Conservation (phyloP, 2,113 vertebrate genomes). For the Mormyrus lacerda region DNA sequence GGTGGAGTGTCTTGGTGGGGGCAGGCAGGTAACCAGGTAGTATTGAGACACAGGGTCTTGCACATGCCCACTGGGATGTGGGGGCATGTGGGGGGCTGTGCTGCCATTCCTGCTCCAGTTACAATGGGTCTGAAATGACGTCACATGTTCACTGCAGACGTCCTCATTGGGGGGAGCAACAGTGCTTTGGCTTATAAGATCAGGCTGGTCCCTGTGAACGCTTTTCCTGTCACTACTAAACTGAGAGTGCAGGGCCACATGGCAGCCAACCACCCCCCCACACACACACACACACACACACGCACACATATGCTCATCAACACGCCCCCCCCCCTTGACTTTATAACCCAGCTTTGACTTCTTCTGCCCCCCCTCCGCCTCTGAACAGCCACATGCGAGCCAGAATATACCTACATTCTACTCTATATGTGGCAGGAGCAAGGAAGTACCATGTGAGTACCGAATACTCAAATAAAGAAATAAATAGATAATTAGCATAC, state of each 20-base stretch:
- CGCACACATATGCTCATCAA: constrained; percentile 23
- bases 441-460: not conserved
- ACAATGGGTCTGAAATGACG: not conserved
- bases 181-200: not conserved
- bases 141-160: not conserved
- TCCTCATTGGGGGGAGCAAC: not conserved
- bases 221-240: not conserved
- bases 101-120: not conserved
- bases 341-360: constrained; percentile 8
- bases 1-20: not conserved
- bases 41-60: not conserved
- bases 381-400: not conserved
- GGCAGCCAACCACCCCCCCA: not conserved
- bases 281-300: constrained; percentile 18
- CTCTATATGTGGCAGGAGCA: not conserved
- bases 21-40: not conserved
- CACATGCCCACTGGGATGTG: not conserved
- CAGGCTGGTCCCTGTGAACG: not conserved
- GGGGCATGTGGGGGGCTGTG: not conserved
- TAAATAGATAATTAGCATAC: not conserved
- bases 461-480: not conserved
- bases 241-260: not conserved
- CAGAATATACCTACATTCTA: not conserved
- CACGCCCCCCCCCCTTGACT: not conserved
- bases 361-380: not conserved